phyloP scores from a whole-genome alignment of 2,888 invertebrate genomes.

The Cecidostiba fungosa region DNA sequence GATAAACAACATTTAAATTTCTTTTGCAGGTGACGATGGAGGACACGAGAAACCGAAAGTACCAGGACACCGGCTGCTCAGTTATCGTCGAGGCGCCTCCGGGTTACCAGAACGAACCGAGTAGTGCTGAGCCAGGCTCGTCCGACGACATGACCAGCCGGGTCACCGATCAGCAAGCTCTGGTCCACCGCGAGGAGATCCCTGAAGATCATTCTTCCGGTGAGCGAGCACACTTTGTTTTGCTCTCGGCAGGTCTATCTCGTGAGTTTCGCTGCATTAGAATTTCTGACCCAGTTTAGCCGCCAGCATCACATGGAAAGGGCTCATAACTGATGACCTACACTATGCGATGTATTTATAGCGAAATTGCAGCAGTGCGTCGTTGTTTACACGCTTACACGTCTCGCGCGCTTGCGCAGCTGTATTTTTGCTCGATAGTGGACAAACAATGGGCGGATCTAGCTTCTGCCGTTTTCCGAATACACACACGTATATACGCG shows the following conservation, averaged over 20 bases:
- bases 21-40: slow-evolving; percentile 75
- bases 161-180: slow-evolving; percentile 81
- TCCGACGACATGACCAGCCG: slow-evolving; percentile 71
- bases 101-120: slow-evolving; percentile 71
- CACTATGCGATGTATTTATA: slow-evolving; percentile 57
- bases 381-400: slow-evolving; percentile 50
- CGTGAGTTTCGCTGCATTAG: background rate
- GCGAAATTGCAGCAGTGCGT: slow-evolving; percentile 40
- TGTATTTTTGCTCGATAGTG: slow-evolving; percentile 49
- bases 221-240: slow-evolving; percentile 56
- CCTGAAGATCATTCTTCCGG: slow-evolving; percentile 70
- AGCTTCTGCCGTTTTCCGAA: background rate
- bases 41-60: slow-evolving; percentile 72
- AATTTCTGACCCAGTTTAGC: slow-evolving; percentile 54
- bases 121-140: slow-evolving; percentile 70
- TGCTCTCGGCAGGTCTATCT: background rate
- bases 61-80: slow-evolving; percentile 75
- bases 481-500: too few species aligned
- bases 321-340: slow-evolving; percentile 42
- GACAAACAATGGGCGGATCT: background rate
- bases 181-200: slow-evolving; percentile 81
- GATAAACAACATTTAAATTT: background rate
- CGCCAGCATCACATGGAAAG: background rate
- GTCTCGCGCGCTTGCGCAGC: slow-evolving; percentile 6
- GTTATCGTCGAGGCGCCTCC: slow-evolving; percentile 77